Percentiles rank a stretch among this genome's conserved stretches.
Evolutionary conservation across 2,797 vertebrate species (phyloP).

Genomic region (Halcyon leucocephala): DNA sequence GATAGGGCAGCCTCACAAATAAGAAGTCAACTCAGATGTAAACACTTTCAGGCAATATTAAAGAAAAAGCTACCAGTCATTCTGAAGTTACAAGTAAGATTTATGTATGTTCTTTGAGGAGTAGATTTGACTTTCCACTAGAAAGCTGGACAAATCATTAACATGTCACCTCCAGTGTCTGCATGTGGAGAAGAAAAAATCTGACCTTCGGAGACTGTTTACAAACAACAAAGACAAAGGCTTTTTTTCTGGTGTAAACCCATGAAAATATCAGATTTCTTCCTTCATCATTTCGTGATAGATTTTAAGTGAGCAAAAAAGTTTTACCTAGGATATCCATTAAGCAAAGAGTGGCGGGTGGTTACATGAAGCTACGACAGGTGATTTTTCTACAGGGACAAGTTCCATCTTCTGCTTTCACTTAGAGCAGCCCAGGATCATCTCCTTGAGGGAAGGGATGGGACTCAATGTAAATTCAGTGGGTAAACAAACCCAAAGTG

Average conservation of each 20-base stretch:
- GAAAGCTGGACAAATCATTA: neutral
- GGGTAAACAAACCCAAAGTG: neutral
- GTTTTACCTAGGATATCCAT: neutral
- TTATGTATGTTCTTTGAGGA: neutral
- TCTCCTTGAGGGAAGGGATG: neutral
- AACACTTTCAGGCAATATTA: neutral
- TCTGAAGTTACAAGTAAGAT: neutral
- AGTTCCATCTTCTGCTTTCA: neutral
- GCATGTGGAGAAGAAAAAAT: neutral
- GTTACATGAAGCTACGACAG: neutral
- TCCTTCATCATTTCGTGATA: neutral
- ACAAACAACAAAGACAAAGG: neutral
- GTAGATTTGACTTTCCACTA: neutral
- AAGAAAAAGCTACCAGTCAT: neutral
- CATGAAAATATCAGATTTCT: neutral
- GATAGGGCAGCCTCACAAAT: neutral
- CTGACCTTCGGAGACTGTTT: neutral
- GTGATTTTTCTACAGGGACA: neutral
- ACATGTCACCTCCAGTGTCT: neutral
- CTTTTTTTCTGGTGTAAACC: neutral
- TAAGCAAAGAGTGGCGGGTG: neutral
- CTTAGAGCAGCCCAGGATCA: neutral
- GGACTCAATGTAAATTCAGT: neutral
- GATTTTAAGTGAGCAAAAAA: neutral
- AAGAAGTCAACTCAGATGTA: neutral